phyloP scores from a whole-genome alignment of 1,140 invertebrate genomes.

The Camponotus vicinus region DNA sequence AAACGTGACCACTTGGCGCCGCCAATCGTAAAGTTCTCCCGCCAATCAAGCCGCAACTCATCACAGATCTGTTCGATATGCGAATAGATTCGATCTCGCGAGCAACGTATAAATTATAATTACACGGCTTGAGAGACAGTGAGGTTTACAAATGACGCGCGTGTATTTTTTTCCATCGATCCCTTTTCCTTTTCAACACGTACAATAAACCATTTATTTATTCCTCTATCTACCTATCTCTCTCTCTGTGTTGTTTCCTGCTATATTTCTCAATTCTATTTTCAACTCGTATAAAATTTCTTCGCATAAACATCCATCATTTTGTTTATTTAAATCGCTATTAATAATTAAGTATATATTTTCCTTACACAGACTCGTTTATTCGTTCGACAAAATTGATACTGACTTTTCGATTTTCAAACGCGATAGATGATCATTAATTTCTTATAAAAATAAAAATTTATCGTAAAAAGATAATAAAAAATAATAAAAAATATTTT shows the following conservation, averaged over 20 bases:
- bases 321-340: neutral
- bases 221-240: neutral
- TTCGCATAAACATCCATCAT: neutral
- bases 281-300: neutral
- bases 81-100: conserved; percentile 33
- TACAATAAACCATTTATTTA: neutral
- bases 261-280: neutral
- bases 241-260: neutral
- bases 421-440: neutral
- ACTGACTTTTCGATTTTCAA: conserved; percentile 18
- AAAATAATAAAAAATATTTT: neutral
- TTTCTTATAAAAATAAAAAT: neutral
- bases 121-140: neutral
- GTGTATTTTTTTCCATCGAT: conserved; percentile 7
- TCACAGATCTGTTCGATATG: conserved; percentile 21
- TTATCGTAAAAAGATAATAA: neutral
- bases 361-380: neutral
- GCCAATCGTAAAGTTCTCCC: conserved; percentile 81
- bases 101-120: conserved; percentile 51
- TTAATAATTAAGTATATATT: neutral
- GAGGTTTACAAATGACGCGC: no score
- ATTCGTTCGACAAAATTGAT: neutral
- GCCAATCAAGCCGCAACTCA: conserved; percentile 76
- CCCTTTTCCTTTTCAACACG: neutral
- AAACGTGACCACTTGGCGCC: conserved; percentile 79